Percentiles rank a stretch among this genome's conserved stretches.
phyloP scores from a whole-genome alignment of 2,797 vertebrate species.

The Adrianichthys oophorus region DNA sequence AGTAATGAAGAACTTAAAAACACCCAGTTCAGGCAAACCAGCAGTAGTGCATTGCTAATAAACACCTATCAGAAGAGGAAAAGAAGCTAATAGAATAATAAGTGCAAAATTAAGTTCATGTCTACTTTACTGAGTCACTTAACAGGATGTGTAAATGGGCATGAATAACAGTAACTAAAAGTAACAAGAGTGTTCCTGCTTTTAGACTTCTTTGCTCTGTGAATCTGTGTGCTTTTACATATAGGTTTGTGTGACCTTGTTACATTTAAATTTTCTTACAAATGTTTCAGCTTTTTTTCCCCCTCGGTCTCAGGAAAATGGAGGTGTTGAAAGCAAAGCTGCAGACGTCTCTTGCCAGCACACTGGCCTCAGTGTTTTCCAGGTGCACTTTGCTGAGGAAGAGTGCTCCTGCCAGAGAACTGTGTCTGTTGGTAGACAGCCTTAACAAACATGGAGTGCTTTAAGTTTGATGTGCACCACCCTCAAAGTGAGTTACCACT shows the following conservation, averaged over 20 bases:
- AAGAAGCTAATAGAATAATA: constrained; percentile 63
- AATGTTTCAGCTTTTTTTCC: constrained; percentile 31
- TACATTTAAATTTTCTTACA: constrained; percentile 7
- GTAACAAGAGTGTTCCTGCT: constrained; percentile 19
- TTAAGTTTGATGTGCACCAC: constrained; percentile 79
- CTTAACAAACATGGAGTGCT: constrained; percentile 78
- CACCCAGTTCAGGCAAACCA: constrained; percentile 47
- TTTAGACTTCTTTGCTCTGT: constrained; percentile 5
- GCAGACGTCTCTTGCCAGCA: constrained; percentile 65
- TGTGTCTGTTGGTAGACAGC: constrained; percentile 76
- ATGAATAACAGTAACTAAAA: constrained; percentile 56
- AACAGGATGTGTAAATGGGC: constrained; percentile 49
- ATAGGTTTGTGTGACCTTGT: constrained; percentile 5
- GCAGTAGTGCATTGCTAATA: constrained; percentile 53
- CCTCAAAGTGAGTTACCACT: constrained; percentile 57
- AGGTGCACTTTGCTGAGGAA: constrained; percentile 78
- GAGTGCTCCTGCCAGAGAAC: constrained; percentile 65
- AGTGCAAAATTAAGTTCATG: constrained; percentile 62
- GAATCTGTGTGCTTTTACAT: constrained; percentile 8
- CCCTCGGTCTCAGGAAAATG: constrained; percentile 12
- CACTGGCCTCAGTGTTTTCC: constrained; percentile 80
- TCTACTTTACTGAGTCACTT: constrained; percentile 55
- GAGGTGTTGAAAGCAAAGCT: constrained; percentile 66
- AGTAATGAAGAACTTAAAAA: constrained; percentile 59
- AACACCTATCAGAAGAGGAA: constrained; percentile 59